Base-by-base conservation (phyloP, 2,113 vertebrate genomes). In the Jaculus jaculus region DNA sequence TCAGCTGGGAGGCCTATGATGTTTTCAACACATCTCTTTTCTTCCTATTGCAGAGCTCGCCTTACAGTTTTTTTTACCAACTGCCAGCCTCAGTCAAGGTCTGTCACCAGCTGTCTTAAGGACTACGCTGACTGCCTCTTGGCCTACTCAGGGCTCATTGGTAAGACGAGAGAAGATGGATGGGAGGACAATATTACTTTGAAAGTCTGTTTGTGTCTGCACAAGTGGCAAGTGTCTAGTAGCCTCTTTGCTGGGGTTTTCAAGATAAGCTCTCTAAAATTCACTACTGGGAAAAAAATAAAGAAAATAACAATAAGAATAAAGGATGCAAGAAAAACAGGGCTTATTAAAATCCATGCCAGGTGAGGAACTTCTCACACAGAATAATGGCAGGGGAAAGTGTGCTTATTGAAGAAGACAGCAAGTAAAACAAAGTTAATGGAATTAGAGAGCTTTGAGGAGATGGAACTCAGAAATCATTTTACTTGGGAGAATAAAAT, bases 81-180 rank as follows among this genome's bases (percentile, higher is more conserved):
- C 98, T 99, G 99, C 98, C 99, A 99, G 97, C 99, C 99, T 0
- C 99, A 99, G 96, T 97, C 98, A 85, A 99, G 98, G 91, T 99
- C 99, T 60, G 97, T 98, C 95, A 99, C 99, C 26, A 98, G 99
- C 97, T 99, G 99, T 97, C 98, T 99, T 89, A 99, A 99, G 94
- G 99, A 99, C 98, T 99, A 99, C 1, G 99, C 99, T 13, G 99
- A 99, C 98, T 99, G 99, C 96, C 98, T 99, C 91, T 98, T 99
- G 5, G 98, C 99, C 93, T 99, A 99, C 96, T 99, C 99, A 0
- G 99, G 99, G 34, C 99, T 99, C 42, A 99, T 99, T 93, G 99
- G 99, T 99, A 96, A 98, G 99, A 88, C 26, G 11, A 73, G 74
- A 81, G 74, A 13, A 74, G 81, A 1, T 6, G 80, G 82, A 4